Evolutionary conservation across 2,113 vertebrate species (phyloP), one percentile per base, ranked within the genome.

Genomic region (Centropristis striata): DNA sequence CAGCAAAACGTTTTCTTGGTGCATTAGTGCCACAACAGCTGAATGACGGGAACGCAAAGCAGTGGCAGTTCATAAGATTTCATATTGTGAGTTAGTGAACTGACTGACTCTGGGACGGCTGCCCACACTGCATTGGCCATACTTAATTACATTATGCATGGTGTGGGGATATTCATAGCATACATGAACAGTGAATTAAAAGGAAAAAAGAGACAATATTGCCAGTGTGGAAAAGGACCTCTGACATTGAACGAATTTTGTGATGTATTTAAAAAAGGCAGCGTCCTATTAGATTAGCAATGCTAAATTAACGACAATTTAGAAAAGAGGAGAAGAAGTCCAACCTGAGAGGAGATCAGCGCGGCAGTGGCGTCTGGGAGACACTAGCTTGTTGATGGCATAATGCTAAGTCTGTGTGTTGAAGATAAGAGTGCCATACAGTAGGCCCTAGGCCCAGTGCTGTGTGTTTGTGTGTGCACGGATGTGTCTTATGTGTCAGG

Each of bases 61-160:
- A 1, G 65, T 54, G 83, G 86, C 88, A 85, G 93, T 93, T 95
- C 93, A 80, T 86, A 91, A 95, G 94, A 94, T 93, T 96, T 90
- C 95, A 93, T 90, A 93, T 95, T 94, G 93, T 88, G 91, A 93
- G 93, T 91, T 93, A 88, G 88, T 83, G 88, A 90, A 93, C 79
- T 93, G 91, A 94, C 90, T 94, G 86, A 91, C 91, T 92, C 93
- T 91, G 87, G 90, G 90, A 96, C 83, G 78, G 86, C 51, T 89
- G 94, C 94, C 91, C 94, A 93, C 88, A 85, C 87, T 75, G 92
- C 92, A 94, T 94, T 95, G 94, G 94, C 94, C 94, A 80, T 94
- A 93, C 93, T 95, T 96, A 96, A 97, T 94, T 90, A 88, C 87
- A 92, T 96, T 96, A 94, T 90, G 88, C 88, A 88, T 69, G 51